phyloP scores from a whole-genome alignment of 2,888 invertebrate species.

The Tipula lateralis region DNA sequence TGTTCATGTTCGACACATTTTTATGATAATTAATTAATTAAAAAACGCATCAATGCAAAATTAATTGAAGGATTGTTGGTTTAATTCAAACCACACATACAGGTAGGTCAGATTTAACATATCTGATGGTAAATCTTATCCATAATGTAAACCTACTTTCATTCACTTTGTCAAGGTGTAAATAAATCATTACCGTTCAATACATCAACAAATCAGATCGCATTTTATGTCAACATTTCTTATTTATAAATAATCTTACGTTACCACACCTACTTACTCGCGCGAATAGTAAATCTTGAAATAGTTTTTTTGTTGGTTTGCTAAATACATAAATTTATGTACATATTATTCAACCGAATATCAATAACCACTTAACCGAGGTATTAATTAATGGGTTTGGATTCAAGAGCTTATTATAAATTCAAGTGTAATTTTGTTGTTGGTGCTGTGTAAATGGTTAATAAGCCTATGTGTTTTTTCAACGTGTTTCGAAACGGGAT shows the following conservation, averaged over 20 bases:
- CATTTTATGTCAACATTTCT: not conserved
- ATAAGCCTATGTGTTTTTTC: no score
- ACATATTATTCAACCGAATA: not conserved
- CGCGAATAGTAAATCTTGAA: not conserved
- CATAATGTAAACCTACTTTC: no score
- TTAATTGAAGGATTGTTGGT: no score
- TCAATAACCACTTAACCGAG: not conserved
- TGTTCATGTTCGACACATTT: no score
- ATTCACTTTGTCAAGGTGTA: not conserved
- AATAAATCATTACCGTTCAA: not conserved
- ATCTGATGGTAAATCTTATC: not conserved
- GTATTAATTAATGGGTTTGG: not conserved
- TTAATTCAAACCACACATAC: no score
- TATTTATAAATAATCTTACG: not conserved
- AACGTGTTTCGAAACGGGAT: no score
- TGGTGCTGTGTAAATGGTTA: not conserved
- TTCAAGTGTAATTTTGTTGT: not conserved
- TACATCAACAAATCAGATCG: not conserved
- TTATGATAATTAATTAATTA: no score
- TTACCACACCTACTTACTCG: not conserved
- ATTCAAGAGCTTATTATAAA: not conserved
- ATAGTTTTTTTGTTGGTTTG: not conserved
- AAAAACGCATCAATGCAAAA: no score
- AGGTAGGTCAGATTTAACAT: not conserved
- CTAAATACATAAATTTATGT: not conserved